These are phyloP conservation scores for Sanderia malayensis DNA, from an alignment of 30 jellyfish, hydroid and myxozoan genomes.

Conservation along the genomic window DNA sequence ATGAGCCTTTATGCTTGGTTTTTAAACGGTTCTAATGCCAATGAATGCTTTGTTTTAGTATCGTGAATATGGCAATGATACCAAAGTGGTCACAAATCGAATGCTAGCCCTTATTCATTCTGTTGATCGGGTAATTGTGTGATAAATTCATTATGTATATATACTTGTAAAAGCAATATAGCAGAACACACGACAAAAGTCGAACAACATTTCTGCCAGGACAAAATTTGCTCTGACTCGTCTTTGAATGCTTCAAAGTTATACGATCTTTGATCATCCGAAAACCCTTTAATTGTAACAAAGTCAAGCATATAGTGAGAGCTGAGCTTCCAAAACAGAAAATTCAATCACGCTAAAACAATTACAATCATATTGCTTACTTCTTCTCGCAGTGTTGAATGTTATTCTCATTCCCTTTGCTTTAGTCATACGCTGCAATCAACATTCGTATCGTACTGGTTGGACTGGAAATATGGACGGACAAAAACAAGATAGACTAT, in stretches of 20 bases:
- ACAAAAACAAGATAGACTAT: constrained; percentile 29
- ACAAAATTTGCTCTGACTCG: too few relatives aligned
- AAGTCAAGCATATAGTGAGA: background rate
- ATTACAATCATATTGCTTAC: background rate
- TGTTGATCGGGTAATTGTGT: constrained; percentile 88
- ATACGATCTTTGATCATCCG: background rate
- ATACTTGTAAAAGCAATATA: too few relatives aligned
- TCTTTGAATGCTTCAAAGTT: too few relatives aligned
- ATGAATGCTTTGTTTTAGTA: constrained; percentile 33
- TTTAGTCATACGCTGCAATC: constrained; percentile 81
- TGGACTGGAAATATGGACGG: constrained; percentile 78
- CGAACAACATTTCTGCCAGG: too few relatives aligned
- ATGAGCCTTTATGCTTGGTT: background rate
- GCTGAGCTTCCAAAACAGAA: background rate
- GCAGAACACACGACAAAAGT: too few relatives aligned
- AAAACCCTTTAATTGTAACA: background rate
- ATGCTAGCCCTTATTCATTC: constrained; percentile 56
- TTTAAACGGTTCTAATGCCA: background rate
- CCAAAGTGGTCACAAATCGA: constrained; percentile 50
- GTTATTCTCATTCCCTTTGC: background rate
- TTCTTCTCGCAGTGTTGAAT: too few relatives aligned
- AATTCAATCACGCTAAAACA: background rate
- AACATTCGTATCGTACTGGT: constrained; percentile 80
- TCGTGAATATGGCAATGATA: constrained; percentile 46
- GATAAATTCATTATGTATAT: too few relatives aligned